Base-by-base conservation (phyloP, 2,797 vertebrate species). In the Caiman crocodilus region DNA sequence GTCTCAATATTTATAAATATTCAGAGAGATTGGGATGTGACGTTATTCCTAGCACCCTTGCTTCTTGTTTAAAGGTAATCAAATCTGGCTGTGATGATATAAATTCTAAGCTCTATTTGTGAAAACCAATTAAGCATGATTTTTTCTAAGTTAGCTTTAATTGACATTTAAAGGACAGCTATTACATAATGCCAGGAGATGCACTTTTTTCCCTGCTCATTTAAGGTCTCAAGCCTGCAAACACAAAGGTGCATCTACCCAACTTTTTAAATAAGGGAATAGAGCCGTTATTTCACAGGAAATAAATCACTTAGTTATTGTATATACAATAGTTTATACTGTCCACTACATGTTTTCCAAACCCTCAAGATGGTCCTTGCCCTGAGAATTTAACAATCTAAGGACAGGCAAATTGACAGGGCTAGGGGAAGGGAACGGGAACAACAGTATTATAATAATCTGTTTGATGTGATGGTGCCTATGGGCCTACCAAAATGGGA, bases 41-140 rank as follows among this genome's bases (percentile, higher is more conserved):
- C 7, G 57, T 79, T 3, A 1, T 95, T 87, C 94, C 86, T 93
- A 93, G 89, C 92, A 91, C 78, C 79, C 91, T 77, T 71, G 85
- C 84, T 96, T 95, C 88, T 94, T 93, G 96, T 94, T 50, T 94
- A 95, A 88, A 83, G 73, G 80, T 78, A 94, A 95, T 92, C 50
- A 78, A 94, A 96, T 58, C 82, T 84, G 90, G 82, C 78, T 82
- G 91, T 0, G 2, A 77, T 0, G 11, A 85, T 92, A 92, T 83
- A 84, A 1, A 14, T 82, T 88, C 25, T 79, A 85, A 89, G 65
- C 78, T 88, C 94, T 95, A 18, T 69, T 96, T 94, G 93, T 95
- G 85, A 94, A 92, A 89, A 94, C 85, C 88, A 94, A 87, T 95
- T 96, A 94, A 90, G 86, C 85, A 88, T 90, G 78, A 87, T 90